Conservation (phyloP, 2,797 vertebrate species). For the Rhinoraja longicauda region DNA sequence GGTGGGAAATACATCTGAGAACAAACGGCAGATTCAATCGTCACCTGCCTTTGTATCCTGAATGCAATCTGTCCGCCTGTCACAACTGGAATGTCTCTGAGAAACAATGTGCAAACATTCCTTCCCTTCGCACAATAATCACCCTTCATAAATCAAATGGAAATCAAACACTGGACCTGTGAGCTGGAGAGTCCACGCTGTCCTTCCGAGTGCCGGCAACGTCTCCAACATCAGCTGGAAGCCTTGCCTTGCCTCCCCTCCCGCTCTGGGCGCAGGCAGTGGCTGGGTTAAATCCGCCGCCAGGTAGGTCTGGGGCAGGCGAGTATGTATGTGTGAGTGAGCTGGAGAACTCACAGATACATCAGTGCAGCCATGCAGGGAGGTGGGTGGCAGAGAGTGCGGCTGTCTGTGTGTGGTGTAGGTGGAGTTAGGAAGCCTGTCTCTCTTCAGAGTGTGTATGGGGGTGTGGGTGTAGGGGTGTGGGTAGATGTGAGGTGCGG, state of each 20-base stretch:
- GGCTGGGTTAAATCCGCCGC: not conserved
- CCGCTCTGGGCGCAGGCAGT: not conserved
- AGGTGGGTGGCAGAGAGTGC: too few species aligned
- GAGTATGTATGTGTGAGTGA: not conserved
- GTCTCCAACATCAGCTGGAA: not conserved
- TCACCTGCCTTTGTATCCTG: too few species aligned
- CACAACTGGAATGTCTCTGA: not conserved
- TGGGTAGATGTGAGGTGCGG: not conserved
- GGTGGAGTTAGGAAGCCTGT: too few species aligned
- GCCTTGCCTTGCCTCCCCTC: not conserved
- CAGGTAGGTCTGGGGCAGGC: not conserved
- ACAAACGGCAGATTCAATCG: not conserved
- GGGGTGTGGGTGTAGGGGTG: not conserved
- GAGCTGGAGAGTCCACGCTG: not conserved
- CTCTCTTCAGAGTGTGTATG: not conserved
- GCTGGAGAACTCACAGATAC: too few species aligned
- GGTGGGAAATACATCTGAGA: not conserved
- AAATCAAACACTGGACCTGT: not conserved
- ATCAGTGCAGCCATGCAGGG: too few species aligned
- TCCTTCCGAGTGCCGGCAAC: not conserved
- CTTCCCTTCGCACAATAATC: not conserved
- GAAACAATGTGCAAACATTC: not conserved
- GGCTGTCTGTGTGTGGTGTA: too few species aligned
- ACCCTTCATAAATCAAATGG: not conserved
- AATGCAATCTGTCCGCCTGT: not conserved